phyloP scores from a whole-genome alignment of 2,888 invertebrate genomes.

The Nemotelus nigrinus region DNA sequence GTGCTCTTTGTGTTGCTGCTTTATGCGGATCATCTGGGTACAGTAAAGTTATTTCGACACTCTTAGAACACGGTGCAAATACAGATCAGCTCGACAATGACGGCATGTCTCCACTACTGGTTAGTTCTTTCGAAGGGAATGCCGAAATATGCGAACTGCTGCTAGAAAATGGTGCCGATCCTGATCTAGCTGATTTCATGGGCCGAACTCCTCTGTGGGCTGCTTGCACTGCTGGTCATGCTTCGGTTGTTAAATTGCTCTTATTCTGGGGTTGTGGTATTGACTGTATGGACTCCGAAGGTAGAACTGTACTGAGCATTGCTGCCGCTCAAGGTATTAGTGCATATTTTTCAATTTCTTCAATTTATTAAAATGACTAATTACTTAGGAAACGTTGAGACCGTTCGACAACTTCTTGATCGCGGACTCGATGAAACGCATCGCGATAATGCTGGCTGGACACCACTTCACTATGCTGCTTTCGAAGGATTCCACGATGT shows the following conservation, averaged over 20 bases:
- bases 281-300: conserved; percentile 93
- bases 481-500: conserved; percentile 78
- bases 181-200: conserved; percentile 83
- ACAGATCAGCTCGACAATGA: conserved; percentile 87
- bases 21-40: conserved; percentile 83
- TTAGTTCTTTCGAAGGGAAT: conserved; percentile 92
- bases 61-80: conserved; percentile 84
- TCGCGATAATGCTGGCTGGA: conserved; percentile 96
- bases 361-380: conserved; percentile 10
- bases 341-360: background rate
- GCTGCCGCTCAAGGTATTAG: conserved; percentile 80
- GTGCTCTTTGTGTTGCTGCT: conserved; percentile 88
- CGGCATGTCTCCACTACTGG: conserved; percentile 86
- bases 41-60: conserved; percentile 74
- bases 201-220: conserved; percentile 91
- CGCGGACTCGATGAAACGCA: conserved; percentile 88
- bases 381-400: conserved; percentile 76
- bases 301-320: conserved; percentile 87
- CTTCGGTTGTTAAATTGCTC: conserved; percentile 83
- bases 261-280: conserved; percentile 97
- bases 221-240: conserved; percentile 92
- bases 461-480: conserved; percentile 94
- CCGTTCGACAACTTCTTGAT: conserved; percentile 88
- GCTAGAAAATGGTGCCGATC: conserved; percentile 91
- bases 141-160: conserved; percentile 91